Base-by-base conservation (phyloP, 2,888 invertebrate species). In the Xanthia togata region DNA sequence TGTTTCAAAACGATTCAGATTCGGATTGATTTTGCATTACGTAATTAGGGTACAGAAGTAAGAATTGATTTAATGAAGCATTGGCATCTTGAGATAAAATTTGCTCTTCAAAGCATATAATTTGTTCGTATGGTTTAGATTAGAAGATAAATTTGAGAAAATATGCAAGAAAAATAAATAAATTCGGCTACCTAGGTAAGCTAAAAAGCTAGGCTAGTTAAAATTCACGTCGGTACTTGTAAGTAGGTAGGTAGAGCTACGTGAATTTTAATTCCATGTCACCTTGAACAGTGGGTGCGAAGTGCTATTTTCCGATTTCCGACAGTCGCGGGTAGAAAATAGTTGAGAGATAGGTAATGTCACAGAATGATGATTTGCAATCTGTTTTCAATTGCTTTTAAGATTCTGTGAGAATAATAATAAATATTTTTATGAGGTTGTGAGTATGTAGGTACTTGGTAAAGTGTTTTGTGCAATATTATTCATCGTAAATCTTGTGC, bases 401-500 rank as follows among this genome's bases (percentile, higher is more conserved):
- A 31, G 31, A 31, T 31, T 31, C 31, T 31, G 31, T 31, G 31
- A 31, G 31, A 31, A 31, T 31, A 31, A 31, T 31, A 31, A 31
- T 31, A 31, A 31, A 31, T 31, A 31, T 31, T 31, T 31, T 31
- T 31, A 31, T 31, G 1, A 31, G n/a, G n/a, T n/a, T 31, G 31
- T 31, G 31, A 31, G 11, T 60, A 38, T 9, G 20, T 44, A 44
- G 4, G 11, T 62, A 20, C 14, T 73, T 12, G 44, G 12, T 53
- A 64, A n/a, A 78, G 23, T n/a, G 55, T 47, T 78, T 26, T 65
- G 60, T 76, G 77, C 79, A 70, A 79, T 85, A 76, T 84, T 81
- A 76, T 81, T 76, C 75, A 77, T 87, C 76, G 76, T 88, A 86
- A 86, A 87, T 86, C 82, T 83, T 79, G 79, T 77, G 76, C 86